Evolutionary conservation across 2,797 vertebrate species (phyloP).

Genomic region (Microctenopoma stevenorrisi): DNA sequence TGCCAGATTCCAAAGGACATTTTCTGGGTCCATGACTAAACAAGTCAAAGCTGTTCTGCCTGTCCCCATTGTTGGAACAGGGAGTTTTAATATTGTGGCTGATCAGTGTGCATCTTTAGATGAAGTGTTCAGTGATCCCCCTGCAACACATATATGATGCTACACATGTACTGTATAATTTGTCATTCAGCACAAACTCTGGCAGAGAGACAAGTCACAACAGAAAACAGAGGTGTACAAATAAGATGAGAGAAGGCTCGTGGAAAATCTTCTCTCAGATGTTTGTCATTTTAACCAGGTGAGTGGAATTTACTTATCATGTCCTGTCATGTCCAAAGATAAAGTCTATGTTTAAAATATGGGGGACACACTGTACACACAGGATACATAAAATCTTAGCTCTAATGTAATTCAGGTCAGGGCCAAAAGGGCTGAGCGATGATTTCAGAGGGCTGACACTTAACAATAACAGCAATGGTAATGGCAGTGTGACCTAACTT

Average conservation of each 20-base stretch:
- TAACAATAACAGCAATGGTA: background rate
- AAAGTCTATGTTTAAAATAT: background rate
- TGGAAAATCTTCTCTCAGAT: conserved; percentile 32
- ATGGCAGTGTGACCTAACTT: conserved; percentile 10
- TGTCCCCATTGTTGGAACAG: no score
- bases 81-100: no score
- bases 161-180: conserved; percentile 25
- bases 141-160: conserved; percentile 28
- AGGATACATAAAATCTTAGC: conserved; percentile 33
- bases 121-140: conserved; percentile 5
- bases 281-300: conserved; percentile 16
- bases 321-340: no score
- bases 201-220: conserved; percentile 52
- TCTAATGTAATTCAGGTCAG: conserved; percentile 3
- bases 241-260: conserved; percentile 3
- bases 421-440: conserved; percentile 21
- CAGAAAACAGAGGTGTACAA: conserved; percentile 30
- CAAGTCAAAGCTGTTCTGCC: background rate
- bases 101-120: conserved; percentile 9
- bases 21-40: background rate
- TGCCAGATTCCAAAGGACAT: background rate
- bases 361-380: background rate
- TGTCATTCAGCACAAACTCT: conserved; percentile 54
- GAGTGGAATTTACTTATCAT: conserved; percentile 23
- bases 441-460: conserved; percentile 40